Base-by-base conservation (phyloP, 2,888 invertebrate species). In the Taenaris catops region DNA sequence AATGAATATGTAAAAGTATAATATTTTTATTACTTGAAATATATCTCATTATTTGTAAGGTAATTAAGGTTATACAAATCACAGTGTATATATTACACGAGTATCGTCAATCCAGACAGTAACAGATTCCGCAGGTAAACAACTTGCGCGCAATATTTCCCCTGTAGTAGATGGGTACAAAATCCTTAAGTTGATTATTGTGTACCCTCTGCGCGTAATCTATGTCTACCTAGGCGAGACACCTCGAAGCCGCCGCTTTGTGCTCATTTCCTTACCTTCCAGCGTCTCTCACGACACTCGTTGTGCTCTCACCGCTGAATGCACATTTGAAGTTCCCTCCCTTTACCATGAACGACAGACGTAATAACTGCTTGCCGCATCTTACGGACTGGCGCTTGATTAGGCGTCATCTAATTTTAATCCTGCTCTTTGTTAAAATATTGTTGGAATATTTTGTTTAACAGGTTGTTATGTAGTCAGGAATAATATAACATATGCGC, bases 231-330 rank as follows among this genome's bases (percentile, higher is more conserved):
- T 38, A 41, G 46, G 44, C 54, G 63, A 68, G 64, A 68, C 64
- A 58, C 58, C 58, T 54, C 52, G 53, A 54, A 57, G 59, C 58
- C 60, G 59, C 46, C 59, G 60, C 71, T 70, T 74, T 74, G 72
- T 72, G 57, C 51, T 48, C 52, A 54, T 58, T 68, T 69, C 71
- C 69, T 65, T 37, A 54, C 53, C 58, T 55, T 55, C 49, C 46
- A 49, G 51, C 60, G 58, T 54, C 51, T 51, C 57, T 53, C 58
- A 51, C 59, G 52, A 51, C 61, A 53, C 53, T 53, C 59, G 57
- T 48, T 51, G 49, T 56, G 49, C 48, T 51, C 38, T 50, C 49
- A 47, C 44, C 53, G 50, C 46, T 64, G 64, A 69, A 69, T 64
- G 67, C 68, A 69, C 66, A 65, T 65, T 66, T 59, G 62, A 64